A percentile compares a stretch with the other conserved stretches of the same genome.
These are phyloP conservation scores for Oreochromis tanganicae DNA, from an alignment of 2,113 vertebrate species.

Conservation along the genomic window DNA sequence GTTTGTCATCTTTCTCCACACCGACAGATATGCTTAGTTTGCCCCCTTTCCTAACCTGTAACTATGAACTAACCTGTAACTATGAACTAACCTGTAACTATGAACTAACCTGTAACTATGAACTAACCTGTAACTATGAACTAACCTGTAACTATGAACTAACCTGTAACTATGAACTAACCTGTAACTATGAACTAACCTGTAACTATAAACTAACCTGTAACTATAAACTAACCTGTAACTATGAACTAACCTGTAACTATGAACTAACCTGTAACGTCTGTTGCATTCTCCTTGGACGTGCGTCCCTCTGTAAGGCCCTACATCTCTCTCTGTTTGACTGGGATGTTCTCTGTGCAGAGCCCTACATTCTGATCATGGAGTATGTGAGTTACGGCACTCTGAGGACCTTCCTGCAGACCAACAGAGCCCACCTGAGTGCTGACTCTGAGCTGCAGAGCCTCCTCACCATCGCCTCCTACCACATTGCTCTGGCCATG, in stretches of 20 bases:
- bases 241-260: accelerated
- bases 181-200: too few relatives aligned
- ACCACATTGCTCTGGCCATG: conserved; percentile 74
- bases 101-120: too few relatives aligned
- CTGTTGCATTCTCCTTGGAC: neutral
- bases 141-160: too few relatives aligned
- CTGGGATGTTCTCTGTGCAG: conserved; percentile 23
- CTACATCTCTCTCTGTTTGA: neutral
- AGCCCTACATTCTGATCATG: conserved; percentile 71
- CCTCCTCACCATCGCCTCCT: conserved; percentile 66
- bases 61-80: too few relatives aligned
- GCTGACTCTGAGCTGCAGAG: conserved; percentile 60
- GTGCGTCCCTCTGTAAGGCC: neutral
- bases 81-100: too few relatives aligned
- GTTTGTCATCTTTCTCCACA: neutral
- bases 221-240: neutral
- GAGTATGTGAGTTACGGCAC: conserved; percentile 70
- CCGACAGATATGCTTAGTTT: neutral
- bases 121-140: too few relatives aligned
- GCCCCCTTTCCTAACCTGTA: neutral
- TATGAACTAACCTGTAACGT: too few relatives aligned
- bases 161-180: too few relatives aligned
- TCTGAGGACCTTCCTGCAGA: conserved; percentile 70
- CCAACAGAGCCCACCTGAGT: conserved; percentile 45
- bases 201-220: neutral